Base-by-base conservation (phyloP, 2,888 invertebrate genomes). In the Drosophila demipolita region DNA sequence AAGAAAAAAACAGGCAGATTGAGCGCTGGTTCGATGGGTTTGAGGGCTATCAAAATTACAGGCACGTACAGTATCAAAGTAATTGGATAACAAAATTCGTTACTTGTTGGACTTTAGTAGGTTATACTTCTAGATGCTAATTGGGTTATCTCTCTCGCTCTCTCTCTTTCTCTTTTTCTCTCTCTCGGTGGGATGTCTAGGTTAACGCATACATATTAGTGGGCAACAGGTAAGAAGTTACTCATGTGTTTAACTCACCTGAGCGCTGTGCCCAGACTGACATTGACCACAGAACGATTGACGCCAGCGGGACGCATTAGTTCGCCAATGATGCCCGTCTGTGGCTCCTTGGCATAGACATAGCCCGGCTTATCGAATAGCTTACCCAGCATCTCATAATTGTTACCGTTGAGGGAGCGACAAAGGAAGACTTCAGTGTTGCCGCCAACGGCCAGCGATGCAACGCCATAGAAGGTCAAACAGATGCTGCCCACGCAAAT, bases 281-380 rank as follows among this genome's bases (percentile, higher is more conserved):
- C 91, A 82, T 93, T 93, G 32, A 93, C 92, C 73, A 93, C 90
- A 15, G 92, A 91, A 42, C 90, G 89, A 82, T 91, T 92, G 63
- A 91, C 90, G 29, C 91, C 92, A n/a, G 89, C 89, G 58, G 92
- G 92, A 58, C 91, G 87, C 48, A 93, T 69, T 29, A 93, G 75
- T 57, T 93, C 92, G 7, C 91, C 93, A 77, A 93, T 92, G 66
- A 93, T 93, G 53, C 93, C 93, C 60, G 91, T 91, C 64, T 91
- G 91, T 6, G 92, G 91, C 65, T 93, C 93, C 80, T 94, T 94
- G 11, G 94, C 93, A 83, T 95, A 94, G 0, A 96, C 93, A 62
- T 95, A 94, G 17, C 96, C 96, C 0, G 95, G 95, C 63, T 94
- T 93, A 86, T 97, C 96, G 71, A 97, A 93, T 35, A 97, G 93